Evolutionary conservation across 2,888 invertebrate species (phyloP).

Genomic region (Tinea trinotella): DNA sequence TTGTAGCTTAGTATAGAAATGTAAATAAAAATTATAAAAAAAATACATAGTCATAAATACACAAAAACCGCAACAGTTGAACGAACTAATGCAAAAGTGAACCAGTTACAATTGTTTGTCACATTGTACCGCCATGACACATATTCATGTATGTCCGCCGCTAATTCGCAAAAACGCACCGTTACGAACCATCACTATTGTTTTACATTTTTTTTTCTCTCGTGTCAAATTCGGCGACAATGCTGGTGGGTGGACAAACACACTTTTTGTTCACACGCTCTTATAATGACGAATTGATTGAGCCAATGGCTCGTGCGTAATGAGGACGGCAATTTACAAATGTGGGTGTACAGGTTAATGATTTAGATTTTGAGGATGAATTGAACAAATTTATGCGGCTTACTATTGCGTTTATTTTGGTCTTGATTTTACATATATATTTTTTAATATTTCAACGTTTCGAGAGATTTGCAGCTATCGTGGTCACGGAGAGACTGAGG

Average conservation of each 20-base stretch:
- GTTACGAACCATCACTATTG: constrained; percentile 53
- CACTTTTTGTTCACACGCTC: constrained; percentile 49
- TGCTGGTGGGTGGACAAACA: constrained; percentile 41
- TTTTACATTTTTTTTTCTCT: constrained; percentile 35
- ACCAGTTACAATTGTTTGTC: constrained; percentile 19
- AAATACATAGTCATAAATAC: not conserved
- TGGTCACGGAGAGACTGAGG: too few relatives aligned
- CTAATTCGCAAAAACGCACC: constrained; percentile 32
- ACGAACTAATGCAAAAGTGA: constrained; percentile 10
- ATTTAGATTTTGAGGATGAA: constrained; percentile 32
- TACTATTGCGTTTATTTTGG: too few relatives aligned
- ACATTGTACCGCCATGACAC: constrained; percentile 28
- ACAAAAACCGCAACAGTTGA: constrained; percentile 12
- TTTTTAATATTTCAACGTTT: too few relatives aligned
- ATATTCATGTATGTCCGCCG: constrained; percentile 37
- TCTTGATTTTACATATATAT: too few relatives aligned
- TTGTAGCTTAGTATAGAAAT: too few relatives aligned
- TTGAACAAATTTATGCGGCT: too few relatives aligned
- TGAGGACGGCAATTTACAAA: constrained; percentile 46
- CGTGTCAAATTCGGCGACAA: constrained; percentile 43
- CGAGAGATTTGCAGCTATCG: too few relatives aligned
- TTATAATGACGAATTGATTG: constrained; percentile 66
- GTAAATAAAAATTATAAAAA: too few relatives aligned
- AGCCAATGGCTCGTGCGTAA: constrained; percentile 43
- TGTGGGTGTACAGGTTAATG: constrained; percentile 59